phyloP scores from a whole-genome alignment of 2,888 invertebrate genomes.

The Epistrophe eligans region DNA sequence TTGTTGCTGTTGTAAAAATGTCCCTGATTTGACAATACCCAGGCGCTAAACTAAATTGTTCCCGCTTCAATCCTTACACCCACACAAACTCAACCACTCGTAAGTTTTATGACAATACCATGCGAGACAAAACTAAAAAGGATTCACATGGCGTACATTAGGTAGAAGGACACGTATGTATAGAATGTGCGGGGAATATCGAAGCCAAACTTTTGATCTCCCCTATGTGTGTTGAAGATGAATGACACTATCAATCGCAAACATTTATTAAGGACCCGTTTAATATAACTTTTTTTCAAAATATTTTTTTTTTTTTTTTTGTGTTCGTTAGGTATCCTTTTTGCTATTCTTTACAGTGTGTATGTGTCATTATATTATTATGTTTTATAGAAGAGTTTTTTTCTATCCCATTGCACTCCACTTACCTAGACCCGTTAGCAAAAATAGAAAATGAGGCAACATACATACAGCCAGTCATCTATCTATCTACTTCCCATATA shows the following conservation, averaged over 20 bases:
- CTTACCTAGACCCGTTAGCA: slow-evolving; percentile 33
- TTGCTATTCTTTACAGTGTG: neutral
- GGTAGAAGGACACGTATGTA: neutral
- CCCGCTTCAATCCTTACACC: neutral
- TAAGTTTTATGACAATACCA: slow-evolving; percentile 24
- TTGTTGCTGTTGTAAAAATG: slow-evolving; percentile 10
- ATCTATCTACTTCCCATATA: neutral
- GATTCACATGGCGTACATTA: neutral
- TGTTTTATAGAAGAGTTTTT: slow-evolving; percentile 26
- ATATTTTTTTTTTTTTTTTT: slow-evolving; percentile 27
- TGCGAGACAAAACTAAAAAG: slow-evolving; percentile 2
- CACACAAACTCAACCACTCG: slow-evolving; percentile 5
- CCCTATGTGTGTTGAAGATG: slow-evolving; percentile 68
- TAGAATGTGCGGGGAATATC: neutral
- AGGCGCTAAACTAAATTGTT: slow-evolving; percentile 26
- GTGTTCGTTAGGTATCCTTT: slow-evolving; percentile 48
- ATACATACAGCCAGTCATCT: neutral
- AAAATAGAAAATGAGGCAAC: slow-evolving; percentile 22
- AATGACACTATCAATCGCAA: slow-evolving; percentile 75
- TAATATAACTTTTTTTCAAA: slow-evolving; percentile 39
- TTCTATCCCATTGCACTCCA: slow-evolving; percentile 21
- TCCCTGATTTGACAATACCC: slow-evolving; percentile 32
- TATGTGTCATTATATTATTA: slow-evolving; percentile 44
- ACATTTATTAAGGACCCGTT: slow-evolving; percentile 69
- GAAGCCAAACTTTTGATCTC: slow-evolving; percentile 55